Conservation (phyloP, 2,888 invertebrate species). For the Gastracanthus pulcherrimus region DNA sequence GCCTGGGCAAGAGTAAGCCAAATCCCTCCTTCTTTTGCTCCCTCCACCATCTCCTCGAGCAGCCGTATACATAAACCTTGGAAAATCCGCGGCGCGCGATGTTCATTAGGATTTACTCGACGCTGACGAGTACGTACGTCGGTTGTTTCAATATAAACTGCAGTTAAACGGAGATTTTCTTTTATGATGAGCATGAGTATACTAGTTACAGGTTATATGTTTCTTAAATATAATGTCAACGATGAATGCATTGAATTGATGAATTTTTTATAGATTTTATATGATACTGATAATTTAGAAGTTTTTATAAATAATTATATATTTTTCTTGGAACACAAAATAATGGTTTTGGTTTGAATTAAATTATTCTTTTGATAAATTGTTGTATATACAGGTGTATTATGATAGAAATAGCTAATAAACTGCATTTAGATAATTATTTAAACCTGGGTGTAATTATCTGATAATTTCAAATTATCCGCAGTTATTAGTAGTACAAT, state of each 20-base stretch:
- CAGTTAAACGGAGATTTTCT: too few species aligned
- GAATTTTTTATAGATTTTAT: too few species aligned
- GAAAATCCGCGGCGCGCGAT: background rate
- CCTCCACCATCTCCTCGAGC: background rate
- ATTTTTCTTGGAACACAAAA: too few species aligned
- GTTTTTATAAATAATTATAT: too few species aligned
- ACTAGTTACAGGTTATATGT: too few species aligned
- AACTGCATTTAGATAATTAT: background rate
- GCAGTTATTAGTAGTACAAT: background rate
- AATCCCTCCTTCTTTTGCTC: slow-evolving; percentile 33
- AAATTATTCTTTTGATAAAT: too few species aligned
- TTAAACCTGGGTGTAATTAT: background rate
- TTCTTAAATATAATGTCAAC: too few species aligned
- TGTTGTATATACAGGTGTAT: too few species aligned
- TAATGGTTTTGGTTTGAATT: too few species aligned
- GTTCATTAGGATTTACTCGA: slow-evolving; percentile 20
- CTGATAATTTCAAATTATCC: background rate
- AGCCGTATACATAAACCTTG: background rate
- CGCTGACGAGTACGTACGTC: background rate
- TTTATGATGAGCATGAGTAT: too few species aligned
- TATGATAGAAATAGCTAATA: background rate
- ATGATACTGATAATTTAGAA: too few species aligned
- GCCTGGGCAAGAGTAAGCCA: slow-evolving; percentile 41
- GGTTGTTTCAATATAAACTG: slow-evolving; percentile 8
- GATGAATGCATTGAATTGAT: too few species aligned